These are phyloP conservation scores for Apoda limacodes DNA, from an alignment of 2,888 invertebrate species.

Conservation along the genomic window DNA sequence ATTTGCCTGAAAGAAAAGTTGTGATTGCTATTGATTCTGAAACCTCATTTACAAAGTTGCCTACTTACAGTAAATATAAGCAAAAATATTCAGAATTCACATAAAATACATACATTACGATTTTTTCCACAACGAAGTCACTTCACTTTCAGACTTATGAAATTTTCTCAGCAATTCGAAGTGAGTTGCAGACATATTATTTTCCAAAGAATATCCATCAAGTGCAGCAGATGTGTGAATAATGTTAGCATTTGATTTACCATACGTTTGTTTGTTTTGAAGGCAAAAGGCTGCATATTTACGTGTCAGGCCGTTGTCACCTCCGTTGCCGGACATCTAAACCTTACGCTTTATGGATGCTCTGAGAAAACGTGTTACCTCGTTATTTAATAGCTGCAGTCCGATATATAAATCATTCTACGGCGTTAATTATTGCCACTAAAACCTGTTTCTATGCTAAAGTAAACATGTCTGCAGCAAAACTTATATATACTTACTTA, in stretches of 20 bases:
- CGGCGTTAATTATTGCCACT: conserved; percentile 24
- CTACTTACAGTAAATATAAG: too few species aligned
- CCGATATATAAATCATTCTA: conserved; percentile 26
- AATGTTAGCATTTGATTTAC: conserved; percentile 25
- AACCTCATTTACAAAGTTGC: too few species aligned
- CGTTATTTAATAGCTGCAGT: conserved; percentile 26
- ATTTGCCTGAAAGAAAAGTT: too few species aligned
- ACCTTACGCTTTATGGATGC: conserved; percentile 30
- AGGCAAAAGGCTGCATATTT: conserved; percentile 26
- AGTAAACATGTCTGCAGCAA: conserved; percentile 21
- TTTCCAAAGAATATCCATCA: too few species aligned
- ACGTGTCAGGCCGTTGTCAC: conserved; percentile 40
- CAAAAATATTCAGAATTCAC: too few species aligned
- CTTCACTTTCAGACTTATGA: too few species aligned
- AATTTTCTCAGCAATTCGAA: too few species aligned
- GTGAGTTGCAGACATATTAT: too few species aligned
- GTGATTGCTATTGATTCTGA: too few species aligned
- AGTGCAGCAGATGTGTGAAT: conserved; percentile 10
- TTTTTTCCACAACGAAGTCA: too few species aligned
- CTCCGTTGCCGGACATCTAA: conserved; percentile 29
- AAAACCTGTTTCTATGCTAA: conserved; percentile 24
- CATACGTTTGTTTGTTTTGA: conserved; percentile 29
- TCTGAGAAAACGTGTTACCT: conserved; percentile 23
- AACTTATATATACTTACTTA: conserved; percentile 5
- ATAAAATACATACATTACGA: too few species aligned